Base-by-base conservation (phyloP, 2,797 vertebrate genomes). In the Muscicapa comitata region DNA sequence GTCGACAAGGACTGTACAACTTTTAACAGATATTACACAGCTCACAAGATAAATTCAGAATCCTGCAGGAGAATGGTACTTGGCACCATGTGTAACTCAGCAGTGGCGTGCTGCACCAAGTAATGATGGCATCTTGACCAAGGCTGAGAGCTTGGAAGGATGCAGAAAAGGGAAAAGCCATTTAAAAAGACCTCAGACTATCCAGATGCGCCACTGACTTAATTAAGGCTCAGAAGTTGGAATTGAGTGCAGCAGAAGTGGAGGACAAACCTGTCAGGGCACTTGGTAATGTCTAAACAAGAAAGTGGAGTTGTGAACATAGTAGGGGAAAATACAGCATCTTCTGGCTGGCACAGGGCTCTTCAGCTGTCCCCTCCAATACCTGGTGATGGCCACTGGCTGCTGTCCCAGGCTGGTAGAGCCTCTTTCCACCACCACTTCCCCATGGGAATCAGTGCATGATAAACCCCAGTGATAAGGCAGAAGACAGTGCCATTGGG, bases 51-150 rank as follows among this genome's bases (percentile, higher is more conserved):
- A 54, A 90, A 83, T 50, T 71, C 54, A 74, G 37, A 86, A 86
- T 50, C 16, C 42, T 88, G 17, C 55, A 88, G 51, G 47, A 79
- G 61, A 65, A 51, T 13, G n/a, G 42, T 25, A 21, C 82, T 88
- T 88, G 79, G 25, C n/a, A 54, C 7, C 3, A 1, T 37, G 37
- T 33, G 43, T 28, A 80, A 84, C 33, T 80, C 66, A 75, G 54
- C 2, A 5, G 14, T 0, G 4, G 37, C 16, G 51, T 0, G 0
- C 25, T 14, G 9, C 35, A 29, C 38, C 2, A 3, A 59, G 63
- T 72, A 86, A 66, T 1, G 0, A 13, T 38, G 33, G 62, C 8
- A 7, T 35, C 70, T 38, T 72, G 76, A 91, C 61, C 2, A 3
- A 84, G 48, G 12, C 51, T 81, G 66, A 78, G 76, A 91, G 58